These are phyloP conservation scores for Castor canadensis DNA, from an alignment of 2,113 vertebrate genomes.

Conservation along the genomic window DNA sequence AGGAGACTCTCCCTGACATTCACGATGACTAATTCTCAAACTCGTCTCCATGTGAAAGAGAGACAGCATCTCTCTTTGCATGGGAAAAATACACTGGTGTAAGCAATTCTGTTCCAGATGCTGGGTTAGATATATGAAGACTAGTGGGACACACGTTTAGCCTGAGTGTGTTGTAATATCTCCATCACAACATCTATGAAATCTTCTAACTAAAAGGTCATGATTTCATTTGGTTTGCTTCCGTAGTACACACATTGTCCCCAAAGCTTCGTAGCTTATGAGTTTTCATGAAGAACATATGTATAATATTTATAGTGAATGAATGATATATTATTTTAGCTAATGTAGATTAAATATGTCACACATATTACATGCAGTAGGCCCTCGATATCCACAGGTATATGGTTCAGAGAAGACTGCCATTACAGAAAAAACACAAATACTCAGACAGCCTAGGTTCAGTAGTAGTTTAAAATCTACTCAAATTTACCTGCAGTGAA, in stretches of 20 bases:
- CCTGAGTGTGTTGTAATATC: neutral
- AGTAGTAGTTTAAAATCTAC: too few relatives aligned
- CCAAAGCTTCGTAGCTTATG: neutral
- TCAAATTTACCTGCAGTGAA: too few relatives aligned
- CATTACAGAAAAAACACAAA: too few relatives aligned
- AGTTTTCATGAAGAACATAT: neutral
- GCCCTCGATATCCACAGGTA: too few relatives aligned
- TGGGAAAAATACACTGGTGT: neutral
- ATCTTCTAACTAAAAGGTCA: neutral
- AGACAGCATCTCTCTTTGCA: neutral
- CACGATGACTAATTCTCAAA: neutral
- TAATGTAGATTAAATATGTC: too few relatives aligned
- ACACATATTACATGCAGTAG: too few relatives aligned
- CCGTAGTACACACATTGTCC: neutral
- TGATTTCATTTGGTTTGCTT: neutral
- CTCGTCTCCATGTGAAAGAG: neutral
- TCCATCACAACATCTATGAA: neutral
- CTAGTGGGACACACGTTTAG: neutral
- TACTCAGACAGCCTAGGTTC: too few relatives aligned
- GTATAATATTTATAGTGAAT: neutral
- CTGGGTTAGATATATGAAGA: neutral
- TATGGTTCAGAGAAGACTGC: too few relatives aligned
- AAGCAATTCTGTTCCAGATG: neutral
- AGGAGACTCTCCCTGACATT: neutral
- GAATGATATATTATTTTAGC: neutral